phyloP scores from a whole-genome alignment of 1,140 invertebrate species.

The Macrobrachium nipponense region DNA sequence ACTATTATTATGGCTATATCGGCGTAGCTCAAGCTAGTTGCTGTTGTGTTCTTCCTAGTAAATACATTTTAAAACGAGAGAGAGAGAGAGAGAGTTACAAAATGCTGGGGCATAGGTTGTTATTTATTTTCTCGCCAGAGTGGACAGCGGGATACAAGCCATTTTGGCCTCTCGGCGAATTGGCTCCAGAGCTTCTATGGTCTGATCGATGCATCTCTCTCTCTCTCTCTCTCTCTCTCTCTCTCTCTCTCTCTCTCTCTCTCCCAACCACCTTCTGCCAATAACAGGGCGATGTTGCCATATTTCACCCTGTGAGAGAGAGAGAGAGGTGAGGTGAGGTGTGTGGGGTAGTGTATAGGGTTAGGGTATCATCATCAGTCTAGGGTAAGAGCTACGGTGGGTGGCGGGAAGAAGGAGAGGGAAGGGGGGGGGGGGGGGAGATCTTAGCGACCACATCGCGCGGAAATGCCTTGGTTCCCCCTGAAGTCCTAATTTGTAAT shows the following conservation, averaged over 20 bases:
- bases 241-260: too few species aligned
- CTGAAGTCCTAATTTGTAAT: too few species aligned
- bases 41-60: constrained; percentile 43
- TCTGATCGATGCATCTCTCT: constrained; percentile 61
- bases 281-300: constrained; percentile 62
- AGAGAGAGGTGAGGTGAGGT: not conserved
- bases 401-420: too few species aligned
- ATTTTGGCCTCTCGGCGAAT: constrained; percentile 39
- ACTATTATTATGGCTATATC: too few species aligned
- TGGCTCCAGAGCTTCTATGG: constrained; percentile 43
- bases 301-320: constrained; percentile 46
- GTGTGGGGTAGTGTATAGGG: not conserved
- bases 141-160: not conserved
- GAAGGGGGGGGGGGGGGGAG: not conserved
- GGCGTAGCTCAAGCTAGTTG: too few species aligned
- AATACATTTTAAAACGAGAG: constrained; percentile 60
- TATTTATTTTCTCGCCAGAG: constrained; percentile 54
- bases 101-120: constrained; percentile 57
- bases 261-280: constrained; percentile 59
- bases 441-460: not conserved
- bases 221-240: too few species aligned
- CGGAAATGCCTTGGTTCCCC: too few species aligned
- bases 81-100: constrained; percentile 26
- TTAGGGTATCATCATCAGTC: too few species aligned
- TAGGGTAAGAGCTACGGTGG: too few species aligned